These are phyloP conservation scores for Habropoda laboriosa DNA, from an alignment of 1,140 invertebrate species.

Conservation along the genomic window DNA sequence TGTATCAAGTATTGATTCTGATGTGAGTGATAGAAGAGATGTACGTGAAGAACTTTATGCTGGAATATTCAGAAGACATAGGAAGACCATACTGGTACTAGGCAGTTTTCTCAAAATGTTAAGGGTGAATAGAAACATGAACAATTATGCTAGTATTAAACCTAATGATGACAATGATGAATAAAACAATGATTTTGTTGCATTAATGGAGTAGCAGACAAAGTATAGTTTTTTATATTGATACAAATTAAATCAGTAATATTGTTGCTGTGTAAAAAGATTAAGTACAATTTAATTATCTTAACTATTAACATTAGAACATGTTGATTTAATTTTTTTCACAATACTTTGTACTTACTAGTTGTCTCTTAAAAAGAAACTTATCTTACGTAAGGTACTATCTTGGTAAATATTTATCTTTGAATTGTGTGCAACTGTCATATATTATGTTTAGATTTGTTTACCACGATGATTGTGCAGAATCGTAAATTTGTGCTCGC, in stretches of 20 bases:
- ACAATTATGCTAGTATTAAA: slow-evolving; percentile 90
- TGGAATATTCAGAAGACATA: slow-evolving; percentile 90
- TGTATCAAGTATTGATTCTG: slow-evolving; percentile 81
- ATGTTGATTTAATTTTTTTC: slow-evolving; percentile 12
- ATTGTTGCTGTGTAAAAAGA: slow-evolving; percentile 42
- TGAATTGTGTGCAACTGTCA: neutral
- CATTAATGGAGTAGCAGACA: slow-evolving; percentile 16
- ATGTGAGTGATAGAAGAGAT: slow-evolving; percentile 87
- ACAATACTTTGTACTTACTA: neutral
- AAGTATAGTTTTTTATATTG: slow-evolving; percentile 41
- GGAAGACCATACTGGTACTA: slow-evolving; percentile 89
- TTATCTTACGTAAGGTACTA: slow-evolving; percentile 17
- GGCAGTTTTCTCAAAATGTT: slow-evolving; percentile 91
- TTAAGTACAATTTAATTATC: neutral
- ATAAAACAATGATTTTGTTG: slow-evolving; percentile 58
- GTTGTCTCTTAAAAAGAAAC: neutral
- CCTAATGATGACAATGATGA: slow-evolving; percentile 82
- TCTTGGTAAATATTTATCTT: slow-evolving; percentile 23
- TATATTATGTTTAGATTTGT: slow-evolving; percentile 28
- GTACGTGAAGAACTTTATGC: slow-evolving; percentile 89
- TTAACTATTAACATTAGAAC: neutral
- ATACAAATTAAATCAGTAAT: slow-evolving; percentile 5
- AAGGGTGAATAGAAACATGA: slow-evolving; percentile 87
- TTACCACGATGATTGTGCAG: slow-evolving; percentile 18
- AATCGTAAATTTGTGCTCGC: slow-evolving; percentile 17